These are phyloP conservation scores for Phania funesta DNA, from an alignment of 2,888 invertebrate genomes.

Conservation along the genomic window DNA sequence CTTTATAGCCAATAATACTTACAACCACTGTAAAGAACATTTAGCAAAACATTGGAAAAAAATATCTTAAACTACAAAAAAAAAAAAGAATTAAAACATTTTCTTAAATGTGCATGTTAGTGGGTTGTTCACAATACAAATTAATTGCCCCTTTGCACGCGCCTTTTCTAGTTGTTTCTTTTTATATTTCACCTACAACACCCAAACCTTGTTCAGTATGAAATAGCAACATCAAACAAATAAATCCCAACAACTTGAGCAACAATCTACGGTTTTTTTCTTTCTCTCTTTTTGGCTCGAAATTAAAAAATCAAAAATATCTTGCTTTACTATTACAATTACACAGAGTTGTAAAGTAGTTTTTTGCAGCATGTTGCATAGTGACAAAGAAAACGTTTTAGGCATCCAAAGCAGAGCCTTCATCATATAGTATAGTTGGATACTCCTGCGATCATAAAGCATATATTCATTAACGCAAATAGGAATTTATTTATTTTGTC, in stretches of 20 bases:
- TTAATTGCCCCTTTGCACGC: slow-evolving; percentile 80
- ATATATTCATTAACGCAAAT: too few relatives aligned
- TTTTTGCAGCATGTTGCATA: slow-evolving; percentile 64
- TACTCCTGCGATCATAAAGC: too few relatives aligned
- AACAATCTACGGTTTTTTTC: slow-evolving; percentile 1
- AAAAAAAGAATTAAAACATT: neutral
- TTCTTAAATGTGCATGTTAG: slow-evolving; percentile 70
- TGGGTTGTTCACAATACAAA: slow-evolving; percentile 75
- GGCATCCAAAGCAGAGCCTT: too few relatives aligned
- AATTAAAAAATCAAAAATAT: slow-evolving; percentile 38
- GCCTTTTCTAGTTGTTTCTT: slow-evolving; percentile 64
- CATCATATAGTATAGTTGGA: too few relatives aligned
- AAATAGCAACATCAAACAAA: slow-evolving; percentile 16
- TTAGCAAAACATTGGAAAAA: slow-evolving; percentile 4
- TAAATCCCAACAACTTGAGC: slow-evolving; percentile 36
- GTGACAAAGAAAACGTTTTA: neutral
- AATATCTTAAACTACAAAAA: neutral
- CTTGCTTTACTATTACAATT: slow-evolving; percentile 78
- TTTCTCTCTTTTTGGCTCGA: neutral
- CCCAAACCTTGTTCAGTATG: slow-evolving; percentile 54
- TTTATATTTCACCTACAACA: slow-evolving; percentile 64
- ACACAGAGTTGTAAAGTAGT: slow-evolving; percentile 40
- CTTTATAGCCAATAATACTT: slow-evolving; percentile 47
- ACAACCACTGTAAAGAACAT: neutral
- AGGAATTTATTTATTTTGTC: too few relatives aligned